Evolutionary conservation across 1,140 invertebrate species (phyloP).

Genomic region (Orchestia grillus): DNA sequence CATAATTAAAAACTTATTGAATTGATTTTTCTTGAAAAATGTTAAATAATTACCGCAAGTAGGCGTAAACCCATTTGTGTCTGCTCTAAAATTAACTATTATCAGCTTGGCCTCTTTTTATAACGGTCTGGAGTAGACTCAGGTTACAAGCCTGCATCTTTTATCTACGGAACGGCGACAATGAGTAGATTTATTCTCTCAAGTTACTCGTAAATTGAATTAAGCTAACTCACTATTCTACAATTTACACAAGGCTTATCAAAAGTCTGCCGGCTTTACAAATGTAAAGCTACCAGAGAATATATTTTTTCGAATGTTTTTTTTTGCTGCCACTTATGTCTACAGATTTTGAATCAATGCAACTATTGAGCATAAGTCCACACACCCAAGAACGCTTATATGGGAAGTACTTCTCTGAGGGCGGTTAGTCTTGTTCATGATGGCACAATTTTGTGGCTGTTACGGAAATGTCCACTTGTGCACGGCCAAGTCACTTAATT

Average conservation of each 20-base stretch:
- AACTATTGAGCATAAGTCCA: background rate
- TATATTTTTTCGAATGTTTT: background rate
- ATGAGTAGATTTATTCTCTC: background rate
- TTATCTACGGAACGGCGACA: background rate
- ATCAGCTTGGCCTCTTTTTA: background rate
- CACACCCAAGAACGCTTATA: background rate
- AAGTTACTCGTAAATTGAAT: background rate
- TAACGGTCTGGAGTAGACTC: background rate
- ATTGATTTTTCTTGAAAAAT: background rate
- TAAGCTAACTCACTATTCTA: background rate
- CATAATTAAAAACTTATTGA: background rate
- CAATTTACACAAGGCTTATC: background rate
- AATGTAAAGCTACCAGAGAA: background rate
- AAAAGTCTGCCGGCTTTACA: background rate
- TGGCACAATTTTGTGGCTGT: slow-evolving; percentile 31
- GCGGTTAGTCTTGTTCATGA: background rate
- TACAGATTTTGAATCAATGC: background rate
- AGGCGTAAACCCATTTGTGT: background rate
- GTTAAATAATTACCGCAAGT: background rate
- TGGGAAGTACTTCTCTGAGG: background rate
- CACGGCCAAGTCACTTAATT: slow-evolving; percentile 16
- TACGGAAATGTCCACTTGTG: slow-evolving; percentile 34
- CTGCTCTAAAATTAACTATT: background rate
- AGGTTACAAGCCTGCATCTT: background rate
- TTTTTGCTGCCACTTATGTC: background rate